These are phyloP conservation scores for Chaetophractus vellerosus DNA, from an alignment of 2,797 vertebrate species.

Conservation along the genomic window DNA sequence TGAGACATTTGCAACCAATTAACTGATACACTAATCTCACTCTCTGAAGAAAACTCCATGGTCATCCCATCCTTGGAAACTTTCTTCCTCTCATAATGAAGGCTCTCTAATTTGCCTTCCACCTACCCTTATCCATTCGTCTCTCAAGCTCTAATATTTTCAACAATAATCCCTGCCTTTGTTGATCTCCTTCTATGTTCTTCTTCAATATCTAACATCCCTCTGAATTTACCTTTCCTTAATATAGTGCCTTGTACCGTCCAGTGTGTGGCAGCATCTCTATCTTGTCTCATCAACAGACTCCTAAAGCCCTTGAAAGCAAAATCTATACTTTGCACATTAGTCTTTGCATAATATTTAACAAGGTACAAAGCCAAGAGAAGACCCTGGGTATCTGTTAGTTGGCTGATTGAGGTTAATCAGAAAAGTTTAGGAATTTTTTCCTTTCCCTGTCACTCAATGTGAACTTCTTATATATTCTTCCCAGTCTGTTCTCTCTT, in stretches of 20 bases:
- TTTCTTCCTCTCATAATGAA: not conserved
- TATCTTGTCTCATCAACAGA: not conserved
- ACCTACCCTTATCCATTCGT: not conserved
- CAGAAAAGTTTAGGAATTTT: not conserved
- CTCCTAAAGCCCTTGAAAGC: not conserved
- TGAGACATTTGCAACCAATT: conserved; percentile 43
- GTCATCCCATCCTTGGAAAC: not conserved
- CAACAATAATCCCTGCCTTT: not conserved
- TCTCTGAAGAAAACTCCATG: not conserved
- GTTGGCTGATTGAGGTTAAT: not conserved
- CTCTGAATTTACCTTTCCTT: not conserved
- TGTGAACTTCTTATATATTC: not conserved
- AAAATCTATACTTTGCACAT: not conserved
- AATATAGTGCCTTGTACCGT: not conserved
- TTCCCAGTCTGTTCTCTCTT: not conserved
- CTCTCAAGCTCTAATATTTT: not conserved
- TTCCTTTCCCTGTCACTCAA: not conserved
- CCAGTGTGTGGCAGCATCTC: not conserved
- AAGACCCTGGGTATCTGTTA: not conserved
- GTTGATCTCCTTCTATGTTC: not conserved
- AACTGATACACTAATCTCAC: not conserved
- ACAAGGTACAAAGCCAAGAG: not conserved
- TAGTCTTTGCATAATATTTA: not conserved
- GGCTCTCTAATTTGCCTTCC: not conserved
- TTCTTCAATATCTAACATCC: not conserved